Evolutionary conservation across 2,888 invertebrate species (phyloP).

Genomic region (Phortica okadai): DNA sequence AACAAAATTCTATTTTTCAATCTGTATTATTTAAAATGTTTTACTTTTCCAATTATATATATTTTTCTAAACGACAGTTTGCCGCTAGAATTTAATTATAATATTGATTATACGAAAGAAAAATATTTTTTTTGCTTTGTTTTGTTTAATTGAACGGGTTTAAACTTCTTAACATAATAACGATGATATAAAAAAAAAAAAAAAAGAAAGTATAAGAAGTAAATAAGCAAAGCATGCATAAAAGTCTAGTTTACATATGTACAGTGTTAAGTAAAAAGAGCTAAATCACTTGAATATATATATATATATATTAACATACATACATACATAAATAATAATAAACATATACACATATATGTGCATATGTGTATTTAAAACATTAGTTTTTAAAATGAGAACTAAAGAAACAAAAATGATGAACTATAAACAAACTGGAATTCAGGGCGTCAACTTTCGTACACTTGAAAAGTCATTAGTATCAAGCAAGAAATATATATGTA

Average conservation of each 20-base stretch:
- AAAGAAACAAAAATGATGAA: not conserved
- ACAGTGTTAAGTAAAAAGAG: slow-evolving; percentile 64
- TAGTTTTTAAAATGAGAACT: slow-evolving; percentile 18
- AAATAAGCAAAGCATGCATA: slow-evolving; percentile 47
- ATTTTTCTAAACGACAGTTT: no score
- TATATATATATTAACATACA: slow-evolving; percentile 5
- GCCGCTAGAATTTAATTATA: no score
- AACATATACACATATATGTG: slow-evolving; percentile 2
- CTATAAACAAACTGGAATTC: not conserved
- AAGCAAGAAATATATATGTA: slow-evolving; percentile 6
- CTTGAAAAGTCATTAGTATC: not conserved
- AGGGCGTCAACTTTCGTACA: slow-evolving; percentile 8
- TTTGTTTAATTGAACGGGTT: no score
- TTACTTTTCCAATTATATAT: no score
- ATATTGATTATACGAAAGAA: no score
- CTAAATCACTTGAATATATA: slow-evolving; percentile 33
- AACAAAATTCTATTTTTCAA: no score
- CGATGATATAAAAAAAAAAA: not conserved
- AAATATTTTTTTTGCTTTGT: no score
- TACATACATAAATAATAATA: slow-evolving; percentile 14
- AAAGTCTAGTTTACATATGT: slow-evolving; percentile 63
- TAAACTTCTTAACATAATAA: not conserved
- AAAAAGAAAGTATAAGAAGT: slow-evolving; percentile 14
- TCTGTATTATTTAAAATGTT: no score
- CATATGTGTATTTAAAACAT: slow-evolving; percentile 23